Evolutionary conservation across 2,888 invertebrate genomes (phyloP).

Genomic region (Zygothrica quintamaculata): DNA sequence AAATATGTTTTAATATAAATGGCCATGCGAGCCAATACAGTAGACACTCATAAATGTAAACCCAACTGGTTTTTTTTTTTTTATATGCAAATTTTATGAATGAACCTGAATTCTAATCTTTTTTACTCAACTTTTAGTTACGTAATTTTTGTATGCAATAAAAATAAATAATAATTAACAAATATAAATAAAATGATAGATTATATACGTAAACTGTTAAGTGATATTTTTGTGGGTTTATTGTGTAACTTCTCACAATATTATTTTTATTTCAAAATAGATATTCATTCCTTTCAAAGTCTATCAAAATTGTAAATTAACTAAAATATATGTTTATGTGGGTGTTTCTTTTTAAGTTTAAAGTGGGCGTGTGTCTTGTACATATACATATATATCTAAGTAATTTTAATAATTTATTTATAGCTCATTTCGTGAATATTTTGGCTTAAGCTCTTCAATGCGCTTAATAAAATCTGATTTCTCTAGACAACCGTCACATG

Average conservation of each 20-base stretch:
- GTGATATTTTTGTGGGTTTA: constrained; percentile 43
- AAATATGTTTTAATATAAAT: no score
- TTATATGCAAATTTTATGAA: no score
- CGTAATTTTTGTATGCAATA: constrained; percentile 47
- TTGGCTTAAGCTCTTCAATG: constrained; percentile 97
- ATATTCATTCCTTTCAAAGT: constrained; percentile 64
- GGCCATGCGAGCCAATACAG: constrained; percentile 28
- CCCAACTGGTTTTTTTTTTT: no score
- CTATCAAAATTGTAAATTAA: constrained; percentile 77
- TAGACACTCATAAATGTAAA: constrained; percentile 13
- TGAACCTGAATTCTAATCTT: no score
- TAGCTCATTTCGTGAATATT: constrained; percentile 89
- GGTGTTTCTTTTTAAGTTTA: constrained; percentile 35
- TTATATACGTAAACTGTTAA: constrained; percentile 19
- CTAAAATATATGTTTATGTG: constrained; percentile 63
- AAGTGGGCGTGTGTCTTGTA: constrained; percentile 54
- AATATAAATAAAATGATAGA: constrained; percentile 30
- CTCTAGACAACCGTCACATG: constrained; percentile 98
- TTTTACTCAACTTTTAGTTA: no score
- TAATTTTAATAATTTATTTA: constrained; percentile 81
- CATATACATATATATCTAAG: constrained; percentile 21
- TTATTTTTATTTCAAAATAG: constrained; percentile 70
- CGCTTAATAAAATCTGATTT: constrained; percentile 98
- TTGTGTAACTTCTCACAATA: constrained; percentile 35
- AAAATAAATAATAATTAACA: constrained; percentile 57